Base-by-base conservation (phyloP, 37 sponge, comb jelly and placozoan genomes). In the Chondrosia reniformis region DNA sequence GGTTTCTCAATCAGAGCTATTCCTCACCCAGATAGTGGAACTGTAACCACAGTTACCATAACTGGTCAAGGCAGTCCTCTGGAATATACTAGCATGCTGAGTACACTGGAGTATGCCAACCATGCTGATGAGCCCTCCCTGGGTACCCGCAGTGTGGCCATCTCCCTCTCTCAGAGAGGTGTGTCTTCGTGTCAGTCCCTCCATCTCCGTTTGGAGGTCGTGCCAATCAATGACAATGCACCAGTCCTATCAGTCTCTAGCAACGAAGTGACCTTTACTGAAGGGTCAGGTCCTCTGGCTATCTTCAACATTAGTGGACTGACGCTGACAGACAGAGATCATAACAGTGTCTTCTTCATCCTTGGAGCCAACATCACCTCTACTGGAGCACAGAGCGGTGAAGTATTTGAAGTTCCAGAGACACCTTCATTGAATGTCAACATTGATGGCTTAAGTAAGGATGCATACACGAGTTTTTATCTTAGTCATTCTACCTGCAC, bases 151-250 rank as follows among this genome's bases (percentile, higher is more conserved):
- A 44, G 40, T 8, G 40, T 88, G 9, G 72, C 62, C 21, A 67
- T 88, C 2, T 3, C 37, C 28, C 34, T 28, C 17, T 64, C 4
- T 28, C 66, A 64, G 66, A 4, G 80, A 41, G 83, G 85, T 0
- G 30, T 24, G 10, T 77, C 39, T 19, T 49, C 43, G 2, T 76
- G 64, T 36, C 71, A 30, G 28, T 28, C 43, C 38, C 28, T 82
- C 0, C 9, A 22, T 27, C 31, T 81, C 7, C 36, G 36, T 6
- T 33, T 84, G 34, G 59, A 79, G 10, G 83, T 89, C 2, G 32
- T 32, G 21, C 59, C 45, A 22, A 33, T 89, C 58, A 89, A 89
- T 55, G 62, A 89, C 55, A 77, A 84, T 28, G 25, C 86, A 25
- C 90, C 90, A n/a, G 25, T 41, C 30, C 61, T 89, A 1, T 13